A percentile compares a stretch with the other conserved stretches of the same genome.
Evolutionary conservation across 2,888 invertebrate species (phyloP).

Genomic region (Erannis defoliaria): DNA sequence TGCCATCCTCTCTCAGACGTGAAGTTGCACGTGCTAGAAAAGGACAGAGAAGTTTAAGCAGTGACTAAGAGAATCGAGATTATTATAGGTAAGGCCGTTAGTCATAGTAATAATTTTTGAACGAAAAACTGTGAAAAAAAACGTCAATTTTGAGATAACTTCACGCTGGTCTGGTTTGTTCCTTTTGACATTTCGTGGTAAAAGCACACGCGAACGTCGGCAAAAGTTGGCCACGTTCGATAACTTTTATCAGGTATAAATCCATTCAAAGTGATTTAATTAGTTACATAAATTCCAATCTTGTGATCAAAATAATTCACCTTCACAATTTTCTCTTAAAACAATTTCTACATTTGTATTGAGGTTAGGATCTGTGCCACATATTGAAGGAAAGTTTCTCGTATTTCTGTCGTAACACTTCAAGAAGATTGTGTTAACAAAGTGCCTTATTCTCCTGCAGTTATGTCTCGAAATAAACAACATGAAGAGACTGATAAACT

Average conservation of each 20-base stretch:
- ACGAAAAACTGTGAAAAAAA: constrained; percentile 34
- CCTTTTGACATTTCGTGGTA: constrained; percentile 80
- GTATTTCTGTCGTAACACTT: constrained; percentile 40
- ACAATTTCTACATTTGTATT: constrained; percentile 55
- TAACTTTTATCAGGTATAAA: constrained; percentile 74
- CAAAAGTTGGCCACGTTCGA: constrained; percentile 78
- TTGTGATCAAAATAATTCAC: constrained; percentile 30
- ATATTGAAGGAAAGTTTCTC: constrained; percentile 58
- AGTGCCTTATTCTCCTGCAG: constrained; percentile 59
- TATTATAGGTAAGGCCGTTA: no score
- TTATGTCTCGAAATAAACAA: constrained; percentile 88
- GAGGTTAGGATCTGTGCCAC: constrained; percentile 81
- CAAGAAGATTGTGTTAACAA: constrained; percentile 38
- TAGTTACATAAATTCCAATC: constrained; percentile 27
- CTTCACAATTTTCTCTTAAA: constrained; percentile 35
- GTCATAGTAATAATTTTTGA: no score
- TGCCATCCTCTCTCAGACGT: no score
- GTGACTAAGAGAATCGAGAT: no score
- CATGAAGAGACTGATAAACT: constrained; percentile 95
- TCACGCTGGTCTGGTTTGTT: constrained; percentile 55
- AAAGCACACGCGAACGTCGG: constrained; percentile 84
- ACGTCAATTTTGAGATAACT: constrained; percentile 40
- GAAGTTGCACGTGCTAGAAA: no score
- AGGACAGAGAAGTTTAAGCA: no score
- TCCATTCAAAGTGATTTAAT: constrained; percentile 36